A percentile compares a stretch with the other conserved stretches of the same genome.
Conservation (phyloP, 2,113 vertebrate genomes). For the Agelaius phoeniceus region DNA sequence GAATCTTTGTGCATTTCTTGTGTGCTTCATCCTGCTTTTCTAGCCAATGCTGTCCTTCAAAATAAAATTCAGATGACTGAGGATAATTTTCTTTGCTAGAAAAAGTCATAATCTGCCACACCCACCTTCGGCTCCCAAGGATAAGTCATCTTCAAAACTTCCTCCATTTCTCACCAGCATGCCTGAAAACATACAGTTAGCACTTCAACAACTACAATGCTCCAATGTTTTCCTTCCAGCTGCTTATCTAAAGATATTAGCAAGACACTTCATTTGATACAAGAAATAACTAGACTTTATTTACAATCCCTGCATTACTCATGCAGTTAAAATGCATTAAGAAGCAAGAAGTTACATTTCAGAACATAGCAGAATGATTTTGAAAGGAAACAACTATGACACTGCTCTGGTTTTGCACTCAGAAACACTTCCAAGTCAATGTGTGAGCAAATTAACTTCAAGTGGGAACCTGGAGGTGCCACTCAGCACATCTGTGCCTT, state of each 20-base stretch:
- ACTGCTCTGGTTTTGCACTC: not conserved
- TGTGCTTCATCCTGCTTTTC: not conserved
- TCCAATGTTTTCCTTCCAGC: not conserved
- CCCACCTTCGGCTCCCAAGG: conserved; percentile 96
- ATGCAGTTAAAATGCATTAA: not conserved
- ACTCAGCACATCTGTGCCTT: not conserved
- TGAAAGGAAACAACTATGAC: not conserved
- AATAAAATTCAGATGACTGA: conserved; percentile 24
- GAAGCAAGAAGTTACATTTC: not conserved
- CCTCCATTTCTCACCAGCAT: conserved; percentile 86
- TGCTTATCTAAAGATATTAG: not conserved
- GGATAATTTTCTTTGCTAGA: not conserved
- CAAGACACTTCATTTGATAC: not conserved
- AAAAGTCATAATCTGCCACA: conserved; percentile 21
- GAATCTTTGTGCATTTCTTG: not conserved
- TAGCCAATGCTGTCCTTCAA: not conserved
- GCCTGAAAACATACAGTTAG: conserved; percentile 75
- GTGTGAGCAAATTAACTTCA: not conserved
- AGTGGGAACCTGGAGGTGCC: not conserved
- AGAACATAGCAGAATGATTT: not conserved
- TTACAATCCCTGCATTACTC: not conserved
- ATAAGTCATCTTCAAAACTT: conserved; percentile 99
- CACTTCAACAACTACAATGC: conserved; percentile 21
- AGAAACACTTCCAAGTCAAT: not conserved
- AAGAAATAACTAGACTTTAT: not conserved